phyloP scores from a whole-genome alignment of 2,113 vertebrate species.

The Halichoeres trimaculatus region DNA sequence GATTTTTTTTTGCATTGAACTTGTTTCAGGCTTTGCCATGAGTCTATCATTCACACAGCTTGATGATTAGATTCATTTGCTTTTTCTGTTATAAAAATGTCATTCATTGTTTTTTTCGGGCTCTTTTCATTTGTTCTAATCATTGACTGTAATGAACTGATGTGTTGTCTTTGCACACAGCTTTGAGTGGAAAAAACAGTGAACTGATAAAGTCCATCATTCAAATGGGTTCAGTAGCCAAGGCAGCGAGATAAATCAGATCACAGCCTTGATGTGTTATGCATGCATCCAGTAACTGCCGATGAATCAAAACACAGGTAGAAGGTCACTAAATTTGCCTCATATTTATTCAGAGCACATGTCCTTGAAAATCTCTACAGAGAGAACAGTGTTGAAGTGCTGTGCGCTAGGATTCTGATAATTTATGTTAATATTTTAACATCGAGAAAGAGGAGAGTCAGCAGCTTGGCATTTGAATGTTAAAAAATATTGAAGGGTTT shows the following conservation, averaged over 20 bases:
- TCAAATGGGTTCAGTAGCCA: constrained; percentile 69
- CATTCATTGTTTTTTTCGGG: constrained; percentile 11
- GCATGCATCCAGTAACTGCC: constrained; percentile 76
- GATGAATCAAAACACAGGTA: constrained; percentile 81
- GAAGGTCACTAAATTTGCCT: constrained; percentile 81
- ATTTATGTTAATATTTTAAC: constrained; percentile 49
- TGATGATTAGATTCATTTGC: background rate
- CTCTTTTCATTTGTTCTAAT: constrained; percentile 34
- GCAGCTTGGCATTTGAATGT: constrained; percentile 54
- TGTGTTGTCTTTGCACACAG: constrained; percentile 35
- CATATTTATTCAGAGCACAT: constrained; percentile 80
- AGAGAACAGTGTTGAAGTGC: constrained; percentile 51
- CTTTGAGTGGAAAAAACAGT: constrained; percentile 58
- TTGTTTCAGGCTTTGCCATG: background rate
- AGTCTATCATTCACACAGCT: background rate
- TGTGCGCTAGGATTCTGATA: constrained; percentile 31
- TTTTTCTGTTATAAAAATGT: background rate
- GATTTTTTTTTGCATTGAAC: constrained; percentile 1
- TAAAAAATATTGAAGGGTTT: constrained; percentile 36
- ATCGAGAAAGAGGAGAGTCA: constrained; percentile 44
- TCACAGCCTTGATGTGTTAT: constrained; percentile 75
- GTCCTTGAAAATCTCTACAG: constrained; percentile 74
- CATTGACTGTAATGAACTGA: constrained; percentile 67
- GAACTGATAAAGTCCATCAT: constrained; percentile 71
- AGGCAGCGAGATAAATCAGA: constrained; percentile 77